These are phyloP conservation scores for Hafferia zeledoni DNA, from an alignment of 2,797 vertebrate genomes.

Conservation along the genomic window DNA sequence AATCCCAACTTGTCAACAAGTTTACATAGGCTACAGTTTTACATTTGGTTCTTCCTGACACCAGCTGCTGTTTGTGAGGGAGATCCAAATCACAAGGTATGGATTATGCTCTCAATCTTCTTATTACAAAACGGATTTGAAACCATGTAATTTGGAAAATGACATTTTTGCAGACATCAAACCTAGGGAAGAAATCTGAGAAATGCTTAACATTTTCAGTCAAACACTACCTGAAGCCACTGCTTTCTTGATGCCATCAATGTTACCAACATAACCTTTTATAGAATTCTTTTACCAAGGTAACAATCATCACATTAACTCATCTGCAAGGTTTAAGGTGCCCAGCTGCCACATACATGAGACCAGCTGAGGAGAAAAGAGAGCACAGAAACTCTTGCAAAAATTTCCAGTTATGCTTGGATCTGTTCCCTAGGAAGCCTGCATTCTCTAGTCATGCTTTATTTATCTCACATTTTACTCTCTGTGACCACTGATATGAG, in stretches of 20 bases:
- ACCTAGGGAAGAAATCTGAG: constrained; percentile 24
- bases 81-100: constrained; percentile 50
- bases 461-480: constrained; percentile 43
- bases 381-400: background rate
- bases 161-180: background rate
- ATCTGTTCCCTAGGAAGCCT: background rate
- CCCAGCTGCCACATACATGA: background rate
- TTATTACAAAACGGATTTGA: constrained; percentile 40
- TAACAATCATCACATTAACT: background rate
- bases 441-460: background rate
- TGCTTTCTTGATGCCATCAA: background rate
- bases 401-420: background rate
- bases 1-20: constrained; percentile 22
- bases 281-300: background rate
- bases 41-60: constrained; percentile 2
- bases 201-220: background rate
- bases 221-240: background rate
- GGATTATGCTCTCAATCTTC: constrained; percentile 45
- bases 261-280: background rate
- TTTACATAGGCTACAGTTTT: background rate
- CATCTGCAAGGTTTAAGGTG: background rate
- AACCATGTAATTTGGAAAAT: constrained; percentile 19
- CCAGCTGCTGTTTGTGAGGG: background rate
- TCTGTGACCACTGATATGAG: background rate
- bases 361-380: background rate